These are phyloP conservation scores for Prochilodus magdalenae DNA, from an alignment of 2,113 vertebrate species.

Conservation along the genomic window DNA sequence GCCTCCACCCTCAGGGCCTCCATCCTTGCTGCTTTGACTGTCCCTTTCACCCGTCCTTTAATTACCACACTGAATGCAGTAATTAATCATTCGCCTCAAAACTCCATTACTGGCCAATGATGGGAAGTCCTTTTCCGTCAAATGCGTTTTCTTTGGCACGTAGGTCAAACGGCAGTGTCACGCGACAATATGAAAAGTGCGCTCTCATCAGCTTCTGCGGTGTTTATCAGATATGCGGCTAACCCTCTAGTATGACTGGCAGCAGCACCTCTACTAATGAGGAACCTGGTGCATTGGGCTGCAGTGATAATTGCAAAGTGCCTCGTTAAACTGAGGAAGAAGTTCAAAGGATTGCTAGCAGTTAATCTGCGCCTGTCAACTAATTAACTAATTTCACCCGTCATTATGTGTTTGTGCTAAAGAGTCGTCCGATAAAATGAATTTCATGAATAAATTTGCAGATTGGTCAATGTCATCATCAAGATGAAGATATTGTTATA, in stretches of 20 bases:
- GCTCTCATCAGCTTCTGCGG: conserved; percentile 27
- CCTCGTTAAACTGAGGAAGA: conserved; percentile 65
- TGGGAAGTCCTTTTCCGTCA: conserved; percentile 45
- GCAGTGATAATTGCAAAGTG: conserved; percentile 62
- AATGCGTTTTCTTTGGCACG: conserved; percentile 27
- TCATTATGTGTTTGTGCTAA: conserved; percentile 12
- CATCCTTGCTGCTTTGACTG: conserved; percentile 39
- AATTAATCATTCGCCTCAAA: conserved; percentile 48
- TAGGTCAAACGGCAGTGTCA: conserved; percentile 23
- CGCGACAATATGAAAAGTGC: conserved; percentile 2
- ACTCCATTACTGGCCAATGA: conserved; percentile 34
- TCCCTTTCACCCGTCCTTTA: conserved; percentile 40
- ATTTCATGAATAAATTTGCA: neutral
- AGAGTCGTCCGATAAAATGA: conserved; percentile 4
- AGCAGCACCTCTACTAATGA: conserved; percentile 67
- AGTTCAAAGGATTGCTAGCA: conserved; percentile 35
- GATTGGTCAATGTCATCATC: neutral
- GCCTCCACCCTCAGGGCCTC: conserved; percentile 16
- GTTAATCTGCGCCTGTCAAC: conserved; percentile 37
- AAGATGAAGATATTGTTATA: too few relatives aligned
- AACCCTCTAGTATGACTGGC: conserved; percentile 55
- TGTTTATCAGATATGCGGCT: conserved; percentile 36
- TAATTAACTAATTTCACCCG: conserved; percentile 41
- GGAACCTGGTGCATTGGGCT: conserved; percentile 53
- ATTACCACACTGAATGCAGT: conserved; percentile 46